A percentile compares a stretch with the other conserved stretches of the same genome.
Evolutionary conservation across 1,140 invertebrate genomes (phyloP).

Genomic region (Coelopa frigida): DNA sequence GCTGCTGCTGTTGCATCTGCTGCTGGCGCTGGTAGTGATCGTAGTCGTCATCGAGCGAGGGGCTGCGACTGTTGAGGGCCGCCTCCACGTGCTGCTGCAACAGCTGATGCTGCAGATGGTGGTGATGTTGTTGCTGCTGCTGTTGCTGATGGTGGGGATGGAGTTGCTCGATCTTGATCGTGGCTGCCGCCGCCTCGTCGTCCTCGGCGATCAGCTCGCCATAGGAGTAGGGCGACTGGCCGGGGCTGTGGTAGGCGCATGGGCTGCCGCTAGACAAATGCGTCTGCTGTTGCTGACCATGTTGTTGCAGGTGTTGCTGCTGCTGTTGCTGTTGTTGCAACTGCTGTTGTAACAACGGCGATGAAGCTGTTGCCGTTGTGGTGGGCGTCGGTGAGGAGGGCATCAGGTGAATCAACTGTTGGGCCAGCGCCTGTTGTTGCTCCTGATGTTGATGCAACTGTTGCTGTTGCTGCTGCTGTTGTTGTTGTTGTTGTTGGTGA

Average conservation of each 20-base stretch:
- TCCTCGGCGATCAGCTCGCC: too few species aligned
- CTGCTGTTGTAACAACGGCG: background rate
- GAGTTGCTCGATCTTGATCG: background rate
- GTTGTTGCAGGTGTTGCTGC: slow-evolving; percentile 20
- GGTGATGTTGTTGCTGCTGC: slow-evolving; percentile 10
- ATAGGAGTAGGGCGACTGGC: background rate
- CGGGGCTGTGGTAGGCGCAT: slow-evolving; percentile 9
- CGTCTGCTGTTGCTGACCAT: slow-evolving; percentile 20
- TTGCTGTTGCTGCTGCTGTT: slow-evolving; percentile 17
- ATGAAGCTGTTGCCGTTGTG: background rate
- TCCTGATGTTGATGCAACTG: slow-evolving; percentile 8
- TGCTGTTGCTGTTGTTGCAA: background rate
- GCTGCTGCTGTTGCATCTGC: slow-evolving; percentile 33
- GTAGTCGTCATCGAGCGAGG: slow-evolving; percentile 10
- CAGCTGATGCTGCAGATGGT: slow-evolving; percentile 11
- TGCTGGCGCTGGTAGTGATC: slow-evolving; percentile 22
- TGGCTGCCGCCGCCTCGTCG: background rate
- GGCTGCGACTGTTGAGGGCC: slow-evolving; percentile 5
- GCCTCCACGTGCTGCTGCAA: slow-evolving; percentile 1
- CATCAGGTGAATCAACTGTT: slow-evolving; percentile 9
- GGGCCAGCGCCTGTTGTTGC: slow-evolving; percentile 5
- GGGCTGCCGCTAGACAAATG: slow-evolving; percentile 26
- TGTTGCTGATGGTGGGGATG: slow-evolving; percentile 3
- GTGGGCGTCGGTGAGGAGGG: background rate
- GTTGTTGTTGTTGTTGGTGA: slow-evolving; percentile 22